Base-by-base conservation (phyloP, 2,888 invertebrate genomes). In the Herminia tarsipennalis region DNA sequence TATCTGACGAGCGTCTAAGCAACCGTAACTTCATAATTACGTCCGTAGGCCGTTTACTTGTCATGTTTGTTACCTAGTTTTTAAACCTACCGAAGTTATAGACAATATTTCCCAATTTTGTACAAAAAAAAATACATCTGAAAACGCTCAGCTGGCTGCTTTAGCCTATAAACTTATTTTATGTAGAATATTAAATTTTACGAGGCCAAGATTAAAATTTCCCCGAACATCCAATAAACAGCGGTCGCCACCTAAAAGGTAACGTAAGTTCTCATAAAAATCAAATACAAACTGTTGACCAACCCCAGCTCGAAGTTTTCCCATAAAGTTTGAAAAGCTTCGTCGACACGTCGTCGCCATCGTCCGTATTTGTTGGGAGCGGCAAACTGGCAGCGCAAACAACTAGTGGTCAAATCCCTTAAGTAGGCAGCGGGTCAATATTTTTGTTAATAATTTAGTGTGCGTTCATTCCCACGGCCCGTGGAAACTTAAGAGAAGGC, bases 381-480 rank as follows among this genome's bases (percentile, higher is more conserved):
- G 85, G 84, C 83, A 83, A 88, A 86, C 88, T 81, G 83, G 76
- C 80, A 78, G 74, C 68, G 83, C 85, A 90, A 88, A 89, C 89
- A 89, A 75, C 73, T 76, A 67, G 81, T 86, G 86, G 86, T 89
- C 88, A 90, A 87, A 91, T 91, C 90, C 88, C 82, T 86, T 89
- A 89, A 90, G 89, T 90, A 90, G 90, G 87, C 86, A 89, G 83
- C 83, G 75, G 75, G 89, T 90, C 84, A 91, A 90, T 91, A 90
- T 91, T 91, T 84, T 89, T 86, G 88, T 89, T 88, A 90, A 89
- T 90, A 85, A 91, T 90, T 91, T 88, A 82, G 83, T 83, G 79
- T 74, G 79, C 71, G 78, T 66, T 62, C 72, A 75, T 88, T 89
- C 88, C 88, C 89, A 88, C 88, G 88, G 76, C 69, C 70, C 59